Evolutionary conservation across 2,113 vertebrate genomes (phyloP).

Genomic region (Hypomesus transpacificus): DNA sequence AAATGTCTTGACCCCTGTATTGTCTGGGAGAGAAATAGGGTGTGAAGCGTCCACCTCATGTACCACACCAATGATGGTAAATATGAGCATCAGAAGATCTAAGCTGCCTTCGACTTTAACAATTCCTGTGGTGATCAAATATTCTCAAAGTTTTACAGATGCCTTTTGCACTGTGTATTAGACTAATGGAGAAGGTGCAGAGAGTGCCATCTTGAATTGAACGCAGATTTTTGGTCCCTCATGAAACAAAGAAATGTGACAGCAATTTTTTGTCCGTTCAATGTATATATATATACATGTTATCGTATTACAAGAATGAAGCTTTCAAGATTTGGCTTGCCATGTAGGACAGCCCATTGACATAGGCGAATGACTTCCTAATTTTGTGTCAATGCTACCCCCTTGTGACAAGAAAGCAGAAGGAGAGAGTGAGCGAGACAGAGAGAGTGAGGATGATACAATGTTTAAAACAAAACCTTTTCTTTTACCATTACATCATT

Average conservation of each 20-base stretch:
- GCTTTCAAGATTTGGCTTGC: background rate
- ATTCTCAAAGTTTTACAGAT: no score
- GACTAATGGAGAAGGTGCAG: no score
- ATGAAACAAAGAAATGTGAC: slow-evolving; percentile 17
- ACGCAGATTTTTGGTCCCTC: background rate
- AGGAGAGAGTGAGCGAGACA: background rate
- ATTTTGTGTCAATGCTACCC: slow-evolving; percentile 67
- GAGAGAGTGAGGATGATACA: background rate
- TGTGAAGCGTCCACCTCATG: background rate
- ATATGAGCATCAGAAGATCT: background rate
- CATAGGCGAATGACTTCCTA: slow-evolving; percentile 6
- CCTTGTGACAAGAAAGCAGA: slow-evolving; percentile 59
- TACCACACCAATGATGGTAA: background rate
- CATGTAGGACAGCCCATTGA: background rate
- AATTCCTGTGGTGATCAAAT: no score
- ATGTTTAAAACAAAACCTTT: background rate
- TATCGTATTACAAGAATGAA: background rate
- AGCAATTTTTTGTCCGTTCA: background rate
- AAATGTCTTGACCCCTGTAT: slow-evolving; percentile 21
- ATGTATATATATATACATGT: no score
- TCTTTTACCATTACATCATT: no score
- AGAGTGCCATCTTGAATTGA: no score
- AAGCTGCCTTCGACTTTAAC: no score
- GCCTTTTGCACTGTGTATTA: no score
- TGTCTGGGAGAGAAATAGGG: slow-evolving; percentile 15